Evolutionary conservation across 1,140 invertebrate species (phyloP).

Genomic region (Microplitis mediator): DNA sequence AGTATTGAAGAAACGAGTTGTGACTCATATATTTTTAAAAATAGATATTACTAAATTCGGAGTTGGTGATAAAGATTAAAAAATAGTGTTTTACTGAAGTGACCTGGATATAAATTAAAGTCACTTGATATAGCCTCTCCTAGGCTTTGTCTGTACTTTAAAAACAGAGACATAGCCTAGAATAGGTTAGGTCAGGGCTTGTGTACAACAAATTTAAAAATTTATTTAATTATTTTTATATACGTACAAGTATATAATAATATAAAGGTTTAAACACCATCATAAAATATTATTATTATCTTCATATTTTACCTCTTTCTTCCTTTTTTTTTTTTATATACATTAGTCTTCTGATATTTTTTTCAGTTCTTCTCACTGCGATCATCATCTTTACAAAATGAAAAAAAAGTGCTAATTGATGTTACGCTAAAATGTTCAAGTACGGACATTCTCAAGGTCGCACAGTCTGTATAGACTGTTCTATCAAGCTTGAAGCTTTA

Average conservation of each 20-base stretch:
- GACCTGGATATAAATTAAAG: constrained; percentile 31
- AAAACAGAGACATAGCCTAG: constrained; percentile 60
- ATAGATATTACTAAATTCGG: neutral
- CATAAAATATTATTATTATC: neutral
- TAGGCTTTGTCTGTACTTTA: constrained; percentile 60
- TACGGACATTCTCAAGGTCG: no score
- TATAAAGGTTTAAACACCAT: neutral
- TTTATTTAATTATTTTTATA: neutral
- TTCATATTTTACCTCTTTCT: no score
- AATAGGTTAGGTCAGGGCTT: constrained; percentile 61
- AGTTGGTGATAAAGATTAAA: neutral
- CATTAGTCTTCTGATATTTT: no score
- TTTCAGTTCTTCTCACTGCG: no score
- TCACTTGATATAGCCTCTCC: constrained; percentile 60
- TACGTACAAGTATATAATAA: neutral
- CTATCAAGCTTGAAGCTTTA: no score
- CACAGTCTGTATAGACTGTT: no score
- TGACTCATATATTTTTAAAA: no score
- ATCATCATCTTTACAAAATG: no score
- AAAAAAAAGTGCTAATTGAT: no score
- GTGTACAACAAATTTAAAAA: constrained; percentile 33
- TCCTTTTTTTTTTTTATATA: no score
- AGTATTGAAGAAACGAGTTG: no score
- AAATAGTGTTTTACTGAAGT: neutral
- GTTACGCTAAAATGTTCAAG: no score